A percentile compares a stretch with the other conserved stretches of the same genome.
phyloP scores from a whole-genome alignment of 2,888 invertebrate species.

The Meta bourneti region DNA sequence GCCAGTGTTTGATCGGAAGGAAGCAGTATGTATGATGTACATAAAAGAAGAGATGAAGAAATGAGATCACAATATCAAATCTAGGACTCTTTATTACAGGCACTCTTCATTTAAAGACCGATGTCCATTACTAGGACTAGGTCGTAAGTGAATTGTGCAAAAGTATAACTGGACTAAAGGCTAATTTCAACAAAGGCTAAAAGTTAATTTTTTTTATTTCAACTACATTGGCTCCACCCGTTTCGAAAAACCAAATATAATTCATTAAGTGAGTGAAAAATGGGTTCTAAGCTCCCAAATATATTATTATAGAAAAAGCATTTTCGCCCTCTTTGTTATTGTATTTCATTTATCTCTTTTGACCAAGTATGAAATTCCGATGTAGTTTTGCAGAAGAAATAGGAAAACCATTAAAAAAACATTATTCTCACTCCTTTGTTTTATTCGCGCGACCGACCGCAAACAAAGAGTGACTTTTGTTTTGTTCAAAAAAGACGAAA shows the following conservation, averaged over 20 bases:
- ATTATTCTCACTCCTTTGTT: not conserved
- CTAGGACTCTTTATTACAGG: too few relatives aligned
- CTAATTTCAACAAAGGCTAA: too few relatives aligned
- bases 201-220: not conserved
- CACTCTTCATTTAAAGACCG: too few relatives aligned
- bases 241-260: not conserved
- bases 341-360: not conserved
- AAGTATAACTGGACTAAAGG: too few relatives aligned
- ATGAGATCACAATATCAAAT: too few relatives aligned
- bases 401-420: not conserved
- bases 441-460: not conserved
- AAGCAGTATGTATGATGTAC: too few relatives aligned
- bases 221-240: not conserved
- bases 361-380: slow-evolving; percentile 1
- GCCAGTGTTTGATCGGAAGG: too few relatives aligned
- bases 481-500: not conserved
- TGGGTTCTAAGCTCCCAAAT: not conserved
- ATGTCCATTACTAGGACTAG: too few relatives aligned
- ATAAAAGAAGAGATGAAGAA: too few relatives aligned
- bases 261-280: not conserved
- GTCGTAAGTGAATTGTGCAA: too few relatives aligned
- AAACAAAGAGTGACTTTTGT: not conserved
- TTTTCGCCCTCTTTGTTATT: not conserved
- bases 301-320: not conserved
- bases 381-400: not conserved